A percentile compares a stretch with the other conserved stretches of the same genome.
phyloP scores from a whole-genome alignment of 2,797 vertebrate genomes.

The Cercopithecus mitis region DNA sequence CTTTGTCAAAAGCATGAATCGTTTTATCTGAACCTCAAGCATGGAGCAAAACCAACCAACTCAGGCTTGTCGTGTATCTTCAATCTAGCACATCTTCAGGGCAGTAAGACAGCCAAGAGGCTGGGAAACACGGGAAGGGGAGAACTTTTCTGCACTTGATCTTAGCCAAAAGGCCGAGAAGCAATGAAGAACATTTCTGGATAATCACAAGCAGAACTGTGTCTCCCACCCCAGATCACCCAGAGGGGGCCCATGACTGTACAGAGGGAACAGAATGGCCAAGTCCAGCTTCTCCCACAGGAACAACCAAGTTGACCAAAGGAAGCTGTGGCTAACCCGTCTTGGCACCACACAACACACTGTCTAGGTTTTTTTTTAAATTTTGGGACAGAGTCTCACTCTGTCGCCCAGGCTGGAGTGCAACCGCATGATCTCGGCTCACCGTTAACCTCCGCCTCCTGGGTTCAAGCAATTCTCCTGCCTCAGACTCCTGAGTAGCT shows the following conservation, averaged over 20 bases:
- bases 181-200: background rate
- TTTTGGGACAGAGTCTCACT: background rate
- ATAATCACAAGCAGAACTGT: background rate
- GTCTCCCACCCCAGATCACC: background rate
- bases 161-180: background rate
- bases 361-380: background rate
- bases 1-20: background rate
- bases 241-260: background rate
- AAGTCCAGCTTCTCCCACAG: background rate
- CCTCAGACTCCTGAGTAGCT: background rate
- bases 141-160: background rate
- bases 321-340: background rate
- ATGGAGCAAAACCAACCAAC: background rate
- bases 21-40: background rate
- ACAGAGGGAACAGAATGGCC: background rate
- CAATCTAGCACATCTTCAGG: background rate
- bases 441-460: background rate
- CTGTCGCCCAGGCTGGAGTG: background rate
- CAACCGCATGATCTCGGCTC: background rate
- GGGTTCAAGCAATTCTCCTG: background rate
- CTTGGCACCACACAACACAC: background rate
- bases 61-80: background rate
- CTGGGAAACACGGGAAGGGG: background rate
- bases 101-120: background rate
- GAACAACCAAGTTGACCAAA: background rate